Evolutionary conservation across 37 sponge, comb jelly and placozoan species (phyloP), one percentile per base, ranked within the genome.

Genomic region (Dysidea cf. avara): DNA sequence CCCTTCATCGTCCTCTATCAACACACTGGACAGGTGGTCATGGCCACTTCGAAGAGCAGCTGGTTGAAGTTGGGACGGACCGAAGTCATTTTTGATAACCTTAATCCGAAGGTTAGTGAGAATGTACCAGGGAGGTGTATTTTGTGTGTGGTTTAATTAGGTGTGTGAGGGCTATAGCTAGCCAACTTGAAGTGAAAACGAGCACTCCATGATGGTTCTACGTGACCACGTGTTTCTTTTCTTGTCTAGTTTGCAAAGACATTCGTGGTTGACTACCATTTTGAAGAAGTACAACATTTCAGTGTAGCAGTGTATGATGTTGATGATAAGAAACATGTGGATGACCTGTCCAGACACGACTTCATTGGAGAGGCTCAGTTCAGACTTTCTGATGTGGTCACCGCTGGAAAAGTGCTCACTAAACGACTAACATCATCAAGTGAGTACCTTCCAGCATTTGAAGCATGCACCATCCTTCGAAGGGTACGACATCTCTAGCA

Each of bases 221-320:
- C n/a, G n/a, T n/a, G n/a, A 22, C 33, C 2, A 20, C 14, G 59
- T 6, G 29, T 62, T 2, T 18, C 43, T 38, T 36, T 6, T 43
- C 40, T 49, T 31, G n/a, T 79, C 12, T 35, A 92, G 92, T 94
- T 94, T 68, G 76, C 79, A 38, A 89, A 86, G 56, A 80, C 87
- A 0, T 77, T 97, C 65, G 48, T 71, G 21, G 7, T 97, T 54
- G 83, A 90, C 31, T 97, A 97, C 50, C 83, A 61, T 24, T 97
- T 97, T 80, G 99, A 97, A 68, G 95, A 94, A 65, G 79, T 88
- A 5, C 99, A 97, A 59, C 46, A 62, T 26, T 53, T 97, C 46
- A 88, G 71, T 54, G 80, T 97, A 70, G 70, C 40, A 18, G 90
- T 94, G 30, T 88, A 82, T 59, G 99, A 97, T 51, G 64, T 90